Evolutionary conservation across 1,140 invertebrate species (phyloP), one percentile per base, ranked within the genome.

Genomic region (Dufourea novaeangliae): DNA sequence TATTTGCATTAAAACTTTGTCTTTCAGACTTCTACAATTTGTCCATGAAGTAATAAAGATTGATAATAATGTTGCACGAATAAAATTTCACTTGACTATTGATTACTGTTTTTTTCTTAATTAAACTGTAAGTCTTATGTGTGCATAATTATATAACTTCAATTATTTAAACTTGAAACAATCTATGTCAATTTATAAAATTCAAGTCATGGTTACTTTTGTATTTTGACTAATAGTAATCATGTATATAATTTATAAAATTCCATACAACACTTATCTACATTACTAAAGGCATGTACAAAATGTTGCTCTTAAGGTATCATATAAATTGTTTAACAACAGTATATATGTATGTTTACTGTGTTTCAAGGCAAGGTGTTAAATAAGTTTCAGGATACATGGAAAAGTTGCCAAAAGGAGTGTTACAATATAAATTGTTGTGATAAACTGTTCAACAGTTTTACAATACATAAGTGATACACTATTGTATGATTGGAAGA

Each of bases 401-500:
- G 52, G 52, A 78, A 76, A n/a, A 83, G 56, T 83, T 79, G 78
- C 77, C 72, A 86, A 86, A 74, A 74, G 74, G 61, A 84, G 27
- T 80, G 62, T 63, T 86, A 84, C 29, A 75, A 59, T 78, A 74
- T 57, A 75, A 88, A 75, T 82, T 46, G 75, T 83, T 85, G 83
- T 79, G 70, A 78, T 78, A 83, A 87, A 87, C 85, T 88, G 81
- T 88, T 84, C 71, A 88, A 86, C 80, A 88, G 83, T 86, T 83
- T 81, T 79, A 67, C 82, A 83, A 83, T 76, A 83, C 46, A 72
- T 74, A 68, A 82, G 69, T 59, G 27, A 61, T 37, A 57, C 14
- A 54, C 34, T 76, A 68, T 77, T 57, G 32, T 54, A 29, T 54
- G 20, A 78, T 73, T 34, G 62, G 37, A 68, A 83, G 46, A 78